Base-by-base conservation (phyloP, 1,140 invertebrate species). In the Pteromalus puparum region DNA sequence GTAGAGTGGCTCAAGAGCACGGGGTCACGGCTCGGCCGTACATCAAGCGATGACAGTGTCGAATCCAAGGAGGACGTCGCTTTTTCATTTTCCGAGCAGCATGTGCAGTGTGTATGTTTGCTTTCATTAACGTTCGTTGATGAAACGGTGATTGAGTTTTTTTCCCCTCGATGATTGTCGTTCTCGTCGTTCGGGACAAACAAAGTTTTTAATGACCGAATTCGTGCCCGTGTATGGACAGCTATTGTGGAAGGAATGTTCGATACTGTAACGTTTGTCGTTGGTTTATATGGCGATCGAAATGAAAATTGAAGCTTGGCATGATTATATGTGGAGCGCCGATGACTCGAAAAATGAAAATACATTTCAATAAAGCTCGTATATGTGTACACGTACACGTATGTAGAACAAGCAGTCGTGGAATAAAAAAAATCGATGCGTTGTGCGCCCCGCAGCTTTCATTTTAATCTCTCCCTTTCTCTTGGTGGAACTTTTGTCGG, bases 401-500 rank as follows among this genome's bases (percentile, higher is more conserved):
- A 65, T 21, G 18, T 42, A 15, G 1, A 68, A 15, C 15, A 48
- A 15, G 46, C 12, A 48, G 2, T 30, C 7, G 10, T 53, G 72
- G 13, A 72, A 42, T 42, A 42, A 73, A 81, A 81, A 48, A 81
- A 61, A 82, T 61, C 28, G 48, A 53, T 53, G 42, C 30, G n/a
- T 73, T 81, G n/a, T 81, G 26, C 46, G 42, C 72, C n/a, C 42
- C 28, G 46, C 6, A 6, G 78, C 26, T 30, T 73, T 74, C 24
- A 65, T 76, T 82, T 76, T 82, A 82, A 76, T 74, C 28, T 68
- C 21, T 48, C 61, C n/a, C n/a, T n/a, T n/a, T n/a, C 48, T 76
- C n/a, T 26, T 13, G 24, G 65, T 48, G 34, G 28, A 76, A 76
- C 24, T 82, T 74, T 65, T 76, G 67, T 30, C 73, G 38, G 28